Base-by-base conservation (phyloP, 2,797 vertebrate species). In the Benthosema pterotum region DNA sequence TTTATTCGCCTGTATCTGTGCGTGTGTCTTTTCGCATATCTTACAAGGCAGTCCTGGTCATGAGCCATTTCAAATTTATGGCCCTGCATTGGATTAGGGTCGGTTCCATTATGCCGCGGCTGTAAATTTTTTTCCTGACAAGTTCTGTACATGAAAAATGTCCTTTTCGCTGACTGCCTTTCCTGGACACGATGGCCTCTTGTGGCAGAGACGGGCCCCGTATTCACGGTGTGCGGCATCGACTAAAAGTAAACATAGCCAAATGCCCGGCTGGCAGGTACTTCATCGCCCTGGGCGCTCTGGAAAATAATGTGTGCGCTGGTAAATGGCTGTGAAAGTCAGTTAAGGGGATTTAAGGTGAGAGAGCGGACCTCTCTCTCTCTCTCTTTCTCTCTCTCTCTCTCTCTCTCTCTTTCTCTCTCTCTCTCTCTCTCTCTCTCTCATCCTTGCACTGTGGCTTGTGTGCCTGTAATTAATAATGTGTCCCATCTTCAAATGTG, bases 91-190 rank as follows among this genome's bases (percentile, higher is more conserved):
- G 73, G 79, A 84, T 80, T 78, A 70, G 52, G 78, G 62, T 75
- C 61, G 59, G 77, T 80, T 80, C 83, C 80, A 83, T 87, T 79
- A 82, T 77, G 60, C 69, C 8, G 6, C 17, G 58, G 78, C 66
- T 83, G 72, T 89, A 86, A 85, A 87, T 88, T 76, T 38, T 83
- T 63, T 74, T 55, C 70, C 65, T 71, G 77, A 80, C 80, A 78
- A 60, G 64, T 72, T 84, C 32, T 55, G 47, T 57, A 71, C 57
- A 52, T 82, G 73, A 83, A 74, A 75, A 79, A 85, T 84, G 64
- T 79, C 73, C 70, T 82, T 72, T 66, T 67, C 64, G 42, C 75
- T 67, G 48, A 66, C 60, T 64, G 57, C 63, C 60, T 56, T 57
- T 79, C 75, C 62, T 42, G 69, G 53, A 75, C 68, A 25, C n/a